Conservation (phyloP, 2,888 invertebrate species). For the Polydrusus cervinus region DNA sequence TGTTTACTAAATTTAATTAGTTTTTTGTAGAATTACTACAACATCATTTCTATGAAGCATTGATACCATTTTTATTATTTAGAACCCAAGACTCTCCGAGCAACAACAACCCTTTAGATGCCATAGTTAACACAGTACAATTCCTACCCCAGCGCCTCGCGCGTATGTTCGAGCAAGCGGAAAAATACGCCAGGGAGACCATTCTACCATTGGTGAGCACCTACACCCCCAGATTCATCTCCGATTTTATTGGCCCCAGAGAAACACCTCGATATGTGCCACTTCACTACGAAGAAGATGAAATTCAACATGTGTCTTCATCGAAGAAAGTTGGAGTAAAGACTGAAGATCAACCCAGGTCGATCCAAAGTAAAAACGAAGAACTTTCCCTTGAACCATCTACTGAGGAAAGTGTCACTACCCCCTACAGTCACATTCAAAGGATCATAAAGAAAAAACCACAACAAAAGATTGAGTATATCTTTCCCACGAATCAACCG, state of each 20-base stretch:
- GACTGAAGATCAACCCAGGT: slow-evolving; percentile 30
- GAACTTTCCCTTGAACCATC: background rate
- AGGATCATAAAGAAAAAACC: slow-evolving; percentile 64
- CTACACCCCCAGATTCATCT: slow-evolving; percentile 79
- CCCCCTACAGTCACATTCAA: slow-evolving; percentile 67
- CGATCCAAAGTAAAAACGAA: background rate
- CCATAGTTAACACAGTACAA: slow-evolving; percentile 79
- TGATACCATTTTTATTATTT: background rate
- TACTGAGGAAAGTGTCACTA: slow-evolving; percentile 47
- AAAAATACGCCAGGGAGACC: slow-evolving; percentile 86
- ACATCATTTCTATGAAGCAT: too few relatives aligned
- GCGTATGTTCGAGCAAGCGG: slow-evolving; percentile 86
- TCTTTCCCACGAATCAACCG: slow-evolving; percentile 49
- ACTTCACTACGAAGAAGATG: slow-evolving; percentile 64
- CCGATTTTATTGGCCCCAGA: slow-evolving; percentile 67
- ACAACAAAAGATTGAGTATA: slow-evolving; percentile 54
- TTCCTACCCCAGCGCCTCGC: slow-evolving; percentile 85
- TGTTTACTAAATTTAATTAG: too few relatives aligned
- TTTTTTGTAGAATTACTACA: too few relatives aligned
- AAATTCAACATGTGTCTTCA: slow-evolving; percentile 18
- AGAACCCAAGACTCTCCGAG: slow-evolving; percentile 27
- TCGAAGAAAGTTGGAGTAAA: slow-evolving; percentile 23
- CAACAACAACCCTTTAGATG: slow-evolving; percentile 64
- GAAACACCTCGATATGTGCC: slow-evolving; percentile 65
- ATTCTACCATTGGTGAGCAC: slow-evolving; percentile 84